phyloP scores from a whole-genome alignment of 1,140 invertebrate species.

The Drepana arcuata region DNA sequence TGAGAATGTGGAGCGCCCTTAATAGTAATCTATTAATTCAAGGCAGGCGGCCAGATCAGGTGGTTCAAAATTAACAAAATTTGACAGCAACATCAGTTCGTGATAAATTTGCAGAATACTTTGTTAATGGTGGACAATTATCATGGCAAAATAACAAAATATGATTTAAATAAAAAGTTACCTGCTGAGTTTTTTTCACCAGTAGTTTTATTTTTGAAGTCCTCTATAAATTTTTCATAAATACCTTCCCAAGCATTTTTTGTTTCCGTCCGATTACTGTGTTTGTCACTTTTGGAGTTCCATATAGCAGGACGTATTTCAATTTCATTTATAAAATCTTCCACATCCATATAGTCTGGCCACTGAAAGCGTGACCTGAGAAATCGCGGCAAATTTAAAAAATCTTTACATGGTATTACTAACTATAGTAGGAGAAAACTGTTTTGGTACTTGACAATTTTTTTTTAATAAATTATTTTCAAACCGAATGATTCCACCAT shows the following conservation, averaged over 20 bases:
- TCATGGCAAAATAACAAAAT: slow-evolving; percentile 7
- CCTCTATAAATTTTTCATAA: background rate
- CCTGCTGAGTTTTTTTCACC: slow-evolving; percentile 5
- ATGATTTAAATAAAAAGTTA: slow-evolving; percentile 2
- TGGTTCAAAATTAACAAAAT: slow-evolving; percentile 3
- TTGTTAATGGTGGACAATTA: slow-evolving; percentile 5
- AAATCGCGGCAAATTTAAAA: too few relatives aligned
- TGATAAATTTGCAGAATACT: slow-evolving; percentile 8
- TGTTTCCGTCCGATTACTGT: slow-evolving; percentile 5
- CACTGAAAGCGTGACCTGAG: too few relatives aligned
- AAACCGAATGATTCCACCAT: too few relatives aligned
- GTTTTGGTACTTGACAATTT: too few relatives aligned
- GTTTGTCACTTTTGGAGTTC: slow-evolving; percentile 4
- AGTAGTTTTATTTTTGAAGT: slow-evolving; percentile 5
- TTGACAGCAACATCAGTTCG: slow-evolving; percentile 7
- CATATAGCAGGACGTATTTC: slow-evolving; percentile 5
- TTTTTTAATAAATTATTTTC: too few relatives aligned
- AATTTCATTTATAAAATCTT: slow-evolving; percentile 6
- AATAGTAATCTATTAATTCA: slow-evolving; percentile 5
- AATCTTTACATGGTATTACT: too few relatives aligned
- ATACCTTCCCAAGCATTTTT: slow-evolving; percentile 3
- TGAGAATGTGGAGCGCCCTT: slow-evolving; percentile 4
- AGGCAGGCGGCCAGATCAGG: background rate
- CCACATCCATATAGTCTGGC: too few relatives aligned
- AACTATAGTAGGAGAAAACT: too few relatives aligned